These are phyloP conservation scores for Lota lota DNA, from an alignment of 2,113 vertebrate genomes.

Conservation along the genomic window DNA sequence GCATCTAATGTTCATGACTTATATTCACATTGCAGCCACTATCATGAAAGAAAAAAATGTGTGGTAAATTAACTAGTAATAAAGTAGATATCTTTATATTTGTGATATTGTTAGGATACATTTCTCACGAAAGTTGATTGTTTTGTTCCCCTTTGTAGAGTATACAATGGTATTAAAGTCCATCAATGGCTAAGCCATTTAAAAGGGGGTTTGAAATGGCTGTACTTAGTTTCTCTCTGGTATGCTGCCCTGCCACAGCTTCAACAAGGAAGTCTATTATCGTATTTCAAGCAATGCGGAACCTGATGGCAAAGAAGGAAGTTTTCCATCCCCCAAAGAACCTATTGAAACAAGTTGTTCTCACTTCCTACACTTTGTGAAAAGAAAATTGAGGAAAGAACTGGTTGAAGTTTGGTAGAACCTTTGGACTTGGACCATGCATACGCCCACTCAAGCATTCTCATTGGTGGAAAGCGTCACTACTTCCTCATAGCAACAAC, in stretches of 20 bases:
- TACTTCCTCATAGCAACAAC: slow-evolving; percentile 66
- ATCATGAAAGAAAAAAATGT: no score
- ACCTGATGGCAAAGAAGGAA: not conserved
- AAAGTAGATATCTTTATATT: no score
- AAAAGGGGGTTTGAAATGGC: not conserved
- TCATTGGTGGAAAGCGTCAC: slow-evolving; percentile 38
- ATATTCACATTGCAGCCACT: no score
- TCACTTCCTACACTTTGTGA: not conserved
- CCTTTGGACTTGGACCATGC: slow-evolving; percentile 5
- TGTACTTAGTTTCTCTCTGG: not conserved
- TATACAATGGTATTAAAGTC: no score
- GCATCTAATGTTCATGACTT: no score
- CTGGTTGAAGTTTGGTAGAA: slow-evolving; percentile 40
- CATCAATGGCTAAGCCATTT: no score
- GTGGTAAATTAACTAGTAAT: no score
- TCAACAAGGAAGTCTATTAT: not conserved
- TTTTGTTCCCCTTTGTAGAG: no score
- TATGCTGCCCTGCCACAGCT: not conserved
- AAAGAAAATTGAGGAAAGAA: not conserved
- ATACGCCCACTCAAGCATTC: no score
- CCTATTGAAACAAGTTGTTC: not conserved
- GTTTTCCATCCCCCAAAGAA: no score
- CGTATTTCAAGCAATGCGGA: not conserved
- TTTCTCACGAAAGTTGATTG: no score
- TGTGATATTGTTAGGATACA: no score